Base-by-base conservation (phyloP, 2,113 vertebrate genomes). In the Origma solitaria region DNA sequence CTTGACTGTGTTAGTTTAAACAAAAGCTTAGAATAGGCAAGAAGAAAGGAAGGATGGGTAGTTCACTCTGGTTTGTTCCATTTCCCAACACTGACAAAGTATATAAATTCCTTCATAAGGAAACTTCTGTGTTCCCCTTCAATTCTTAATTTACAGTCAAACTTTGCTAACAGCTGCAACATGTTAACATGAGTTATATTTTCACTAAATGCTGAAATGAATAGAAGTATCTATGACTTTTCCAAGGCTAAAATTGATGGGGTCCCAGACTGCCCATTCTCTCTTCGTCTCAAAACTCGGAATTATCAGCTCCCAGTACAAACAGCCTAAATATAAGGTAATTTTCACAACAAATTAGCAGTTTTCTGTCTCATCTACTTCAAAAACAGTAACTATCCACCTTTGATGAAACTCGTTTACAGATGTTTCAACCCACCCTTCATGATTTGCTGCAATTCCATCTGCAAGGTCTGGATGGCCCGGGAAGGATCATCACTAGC, bases 401-500 rank as follows among this genome's bases (percentile, higher is more conserved):
- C 44, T 69, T 45, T 49, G 35, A 40, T 61, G 27, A 72, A 19
- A 10, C 13, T 56, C 3, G 0, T 70, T 85, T 58, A 50, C n/a
- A 54, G 21, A 28, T 20, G 19, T 70, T 87, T 81, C 61, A 73
- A 77, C 98, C 75, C 83, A 98, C 99, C 99, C 98, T 99, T 99
- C 99, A 99, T 99, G 97, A 99, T 99, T 94, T 99, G 98, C 92
- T 99, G 99, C 81, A 99, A 56, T 95, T 99, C 99, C 98, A 99
- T 99, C 97, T 99, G 98, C 85, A 99, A 96, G 58, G 99, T 99
- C 96, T 99, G 98, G 90, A 99, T 99, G 53, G 98, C 98, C 88
- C 99, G 97, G 70, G 98, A 99, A 13, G 98, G 98, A 84, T 99
- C 98, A 22, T 99, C 99, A 7, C 98, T 99, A 4, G 98, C 98